Evolutionary conservation across 1,140 invertebrate genomes (phyloP).

Genomic region (Gonatopus flavifemur): DNA sequence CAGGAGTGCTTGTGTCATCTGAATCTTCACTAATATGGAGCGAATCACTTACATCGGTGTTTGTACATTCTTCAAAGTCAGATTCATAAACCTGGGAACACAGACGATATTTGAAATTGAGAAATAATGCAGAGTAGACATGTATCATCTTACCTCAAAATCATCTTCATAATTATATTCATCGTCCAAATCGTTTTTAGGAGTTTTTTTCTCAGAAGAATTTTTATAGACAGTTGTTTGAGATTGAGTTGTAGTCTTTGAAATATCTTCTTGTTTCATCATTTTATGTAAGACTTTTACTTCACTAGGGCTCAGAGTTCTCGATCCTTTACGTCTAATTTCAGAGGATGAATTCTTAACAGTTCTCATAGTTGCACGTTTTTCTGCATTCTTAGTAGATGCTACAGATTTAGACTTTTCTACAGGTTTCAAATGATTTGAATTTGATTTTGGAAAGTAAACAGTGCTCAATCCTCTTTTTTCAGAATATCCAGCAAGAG

Average conservation of each 20-base stretch:
- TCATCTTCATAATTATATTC: slow-evolving; percentile 56
- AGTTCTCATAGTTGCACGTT: neutral
- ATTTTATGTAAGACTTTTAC: slow-evolving; percentile 36
- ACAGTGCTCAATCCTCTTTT: slow-evolving; percentile 39
- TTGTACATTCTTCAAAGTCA: slow-evolving; percentile 60
- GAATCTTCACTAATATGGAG: slow-evolving; percentile 47
- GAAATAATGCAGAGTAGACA: slow-evolving; percentile 11
- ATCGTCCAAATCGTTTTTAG: neutral
- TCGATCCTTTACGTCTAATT: slow-evolving; percentile 35
- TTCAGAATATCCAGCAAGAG: slow-evolving; percentile 21
- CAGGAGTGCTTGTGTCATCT: slow-evolving; percentile 25
- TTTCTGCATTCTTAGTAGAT: slow-evolving; percentile 1
- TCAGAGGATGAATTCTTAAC: slow-evolving; percentile 5
- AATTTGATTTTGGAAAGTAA: slow-evolving; percentile 33
- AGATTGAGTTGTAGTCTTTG: slow-evolving; percentile 2
- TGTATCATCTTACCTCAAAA: slow-evolving; percentile 48
- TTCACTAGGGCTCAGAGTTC: slow-evolving; percentile 47
- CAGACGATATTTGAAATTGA: too few relatives aligned
- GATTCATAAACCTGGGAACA: slow-evolving; percentile 59
- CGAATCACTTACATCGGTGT: slow-evolving; percentile 45
- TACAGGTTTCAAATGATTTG: slow-evolving; percentile 10
- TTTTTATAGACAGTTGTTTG: neutral
- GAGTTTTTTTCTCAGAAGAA: neutral
- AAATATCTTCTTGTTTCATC: neutral
- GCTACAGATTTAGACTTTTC: neutral